phyloP scores from a whole-genome alignment of 2,797 vertebrate species.

The Falco berigora region DNA sequence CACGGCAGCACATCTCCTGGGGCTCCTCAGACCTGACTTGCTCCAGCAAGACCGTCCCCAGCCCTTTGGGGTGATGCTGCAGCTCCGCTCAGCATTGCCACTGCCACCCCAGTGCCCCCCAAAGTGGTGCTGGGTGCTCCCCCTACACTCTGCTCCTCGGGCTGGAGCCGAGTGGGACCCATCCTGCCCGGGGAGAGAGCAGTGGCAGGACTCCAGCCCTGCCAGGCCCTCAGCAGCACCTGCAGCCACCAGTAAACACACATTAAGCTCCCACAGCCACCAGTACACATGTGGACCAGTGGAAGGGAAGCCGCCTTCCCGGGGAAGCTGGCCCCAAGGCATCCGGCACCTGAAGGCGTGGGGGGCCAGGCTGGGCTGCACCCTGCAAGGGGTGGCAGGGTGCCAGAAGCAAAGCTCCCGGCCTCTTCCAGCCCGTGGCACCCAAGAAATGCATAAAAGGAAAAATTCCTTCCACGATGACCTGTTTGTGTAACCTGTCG shows the following conservation, averaged over 20 bases:
- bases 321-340: background rate
- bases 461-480: background rate
- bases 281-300: background rate
- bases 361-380: rapidly evolving
- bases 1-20: rapidly evolving
- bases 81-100: background rate
- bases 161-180: rapidly evolving
- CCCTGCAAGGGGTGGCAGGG: background rate
- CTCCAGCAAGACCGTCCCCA: rapidly evolving
- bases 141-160: background rate
- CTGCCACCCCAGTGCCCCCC: rapidly evolving
- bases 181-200: background rate
- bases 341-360: background rate
- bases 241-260: background rate
- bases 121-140: background rate
- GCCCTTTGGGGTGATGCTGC: background rate
- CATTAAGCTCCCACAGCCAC: background rate
- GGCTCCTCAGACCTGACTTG: background rate
- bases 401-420: background rate
- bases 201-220: background rate
- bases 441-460: background rate
- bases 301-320: background rate
- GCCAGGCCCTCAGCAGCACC: background rate
- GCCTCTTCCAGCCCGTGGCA: background rate
- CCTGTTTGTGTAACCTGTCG: background rate